Percentiles rank a stretch among this genome's conserved stretches.
These are phyloP conservation scores for Syngnathoides biaculeatus DNA, from an alignment of 2,113 vertebrate genomes.

Conservation along the genomic window DNA sequence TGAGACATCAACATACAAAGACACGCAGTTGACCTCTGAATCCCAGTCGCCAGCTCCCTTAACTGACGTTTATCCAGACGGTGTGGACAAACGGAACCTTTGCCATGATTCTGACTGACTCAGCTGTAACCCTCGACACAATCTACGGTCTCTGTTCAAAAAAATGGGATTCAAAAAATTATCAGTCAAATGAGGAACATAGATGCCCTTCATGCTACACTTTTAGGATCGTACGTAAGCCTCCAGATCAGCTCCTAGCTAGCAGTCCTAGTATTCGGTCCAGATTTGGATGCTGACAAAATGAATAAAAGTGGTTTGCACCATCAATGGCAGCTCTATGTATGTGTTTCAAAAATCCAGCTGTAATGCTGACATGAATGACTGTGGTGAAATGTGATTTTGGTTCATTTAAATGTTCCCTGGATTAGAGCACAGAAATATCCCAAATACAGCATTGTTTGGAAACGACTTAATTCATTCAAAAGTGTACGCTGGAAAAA, in stretches of 20 bases:
- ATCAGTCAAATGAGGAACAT: constrained; percentile 16
- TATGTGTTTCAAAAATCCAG: constrained; percentile 52
- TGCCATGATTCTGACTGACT: not conserved
- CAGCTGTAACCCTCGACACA: constrained; percentile 9
- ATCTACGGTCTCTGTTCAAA: constrained; percentile 26
- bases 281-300: not conserved
- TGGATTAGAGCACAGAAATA: constrained; percentile 22
- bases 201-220: not conserved
- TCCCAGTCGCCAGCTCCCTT: not conserved
- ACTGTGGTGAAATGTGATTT: constrained; percentile 36
- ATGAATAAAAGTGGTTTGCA: constrained; percentile 32
- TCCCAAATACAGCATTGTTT: constrained; percentile 17
- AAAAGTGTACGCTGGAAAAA: constrained; percentile 25
- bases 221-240: not conserved
- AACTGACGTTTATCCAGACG: constrained; percentile 22
- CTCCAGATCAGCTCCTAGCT: not conserved
- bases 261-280: not conserved
- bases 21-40: constrained; percentile 10
- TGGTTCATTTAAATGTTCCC: not conserved
- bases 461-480: not conserved
- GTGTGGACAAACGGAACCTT: constrained; percentile 27
- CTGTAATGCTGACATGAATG: constrained; percentile 27
- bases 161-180: constrained; percentile 19
- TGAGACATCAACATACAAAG: constrained; percentile 30
- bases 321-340: constrained; percentile 61